Conservation (phyloP, 2,113 vertebrate species). For the Crotalus helleri region DNA sequence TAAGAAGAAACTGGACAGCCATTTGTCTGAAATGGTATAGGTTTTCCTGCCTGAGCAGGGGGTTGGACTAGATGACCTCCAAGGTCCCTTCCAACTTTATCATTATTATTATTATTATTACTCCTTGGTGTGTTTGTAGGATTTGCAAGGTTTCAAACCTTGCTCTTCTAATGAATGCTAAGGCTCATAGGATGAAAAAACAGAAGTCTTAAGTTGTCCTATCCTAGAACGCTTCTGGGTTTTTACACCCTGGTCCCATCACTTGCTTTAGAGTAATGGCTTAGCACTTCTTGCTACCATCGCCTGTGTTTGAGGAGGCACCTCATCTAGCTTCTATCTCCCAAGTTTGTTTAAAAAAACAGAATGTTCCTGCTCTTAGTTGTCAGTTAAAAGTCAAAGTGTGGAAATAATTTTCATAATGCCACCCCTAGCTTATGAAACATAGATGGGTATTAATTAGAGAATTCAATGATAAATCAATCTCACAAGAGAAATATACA, state of each 20-base stretch:
- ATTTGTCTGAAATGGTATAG: too few relatives aligned
- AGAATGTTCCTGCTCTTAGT: background rate
- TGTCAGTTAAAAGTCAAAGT: background rate
- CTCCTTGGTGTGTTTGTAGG: background rate
- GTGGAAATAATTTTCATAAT: background rate
- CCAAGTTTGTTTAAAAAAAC: background rate
- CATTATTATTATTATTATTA: background rate
- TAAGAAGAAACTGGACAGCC: too few relatives aligned
- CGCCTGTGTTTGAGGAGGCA: background rate
- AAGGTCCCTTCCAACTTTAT: too few relatives aligned
- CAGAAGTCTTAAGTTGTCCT: background rate
- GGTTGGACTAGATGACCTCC: too few relatives aligned
- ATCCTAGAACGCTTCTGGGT: background rate
- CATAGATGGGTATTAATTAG: background rate
- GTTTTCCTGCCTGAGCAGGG: too few relatives aligned
- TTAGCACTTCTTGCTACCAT: background rate
- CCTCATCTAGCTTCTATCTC: background rate
- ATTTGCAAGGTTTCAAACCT: background rate
- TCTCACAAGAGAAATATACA: background rate
- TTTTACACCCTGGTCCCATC: background rate
- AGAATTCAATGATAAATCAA: background rate
- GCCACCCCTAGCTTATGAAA: background rate
- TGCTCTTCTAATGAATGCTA: background rate
- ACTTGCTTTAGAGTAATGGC: background rate
- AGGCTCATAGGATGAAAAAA: background rate